Percentiles rank a stretch among this genome's conserved stretches.
phyloP scores from a whole-genome alignment of 1,140 invertebrate species.

The Augochlora pura region DNA sequence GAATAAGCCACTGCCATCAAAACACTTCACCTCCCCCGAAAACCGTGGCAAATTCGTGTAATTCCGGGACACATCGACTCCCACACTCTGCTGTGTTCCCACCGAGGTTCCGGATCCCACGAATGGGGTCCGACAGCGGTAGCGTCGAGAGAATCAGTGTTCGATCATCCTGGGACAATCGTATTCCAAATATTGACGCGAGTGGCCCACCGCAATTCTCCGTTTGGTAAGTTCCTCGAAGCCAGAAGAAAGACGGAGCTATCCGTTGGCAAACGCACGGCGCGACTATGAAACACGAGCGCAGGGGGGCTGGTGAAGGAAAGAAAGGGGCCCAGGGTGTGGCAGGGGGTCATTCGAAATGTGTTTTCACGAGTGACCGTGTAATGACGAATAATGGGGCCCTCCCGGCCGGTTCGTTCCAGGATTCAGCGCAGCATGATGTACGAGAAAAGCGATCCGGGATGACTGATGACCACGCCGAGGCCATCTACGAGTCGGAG shows the following conservation, averaged over 20 bases:
- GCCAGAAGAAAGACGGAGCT: not conserved
- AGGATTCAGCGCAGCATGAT: conserved; percentile 60
- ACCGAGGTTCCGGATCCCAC: not conserved
- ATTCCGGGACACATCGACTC: not conserved
- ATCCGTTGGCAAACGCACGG: not conserved
- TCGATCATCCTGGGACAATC: conserved; percentile 48
- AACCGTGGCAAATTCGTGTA: not conserved
- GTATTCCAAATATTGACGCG: conserved; percentile 65
- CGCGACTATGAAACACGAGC: conserved; percentile 57
- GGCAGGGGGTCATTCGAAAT: conserved; percentile 48
- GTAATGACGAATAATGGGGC: conserved; percentile 79
- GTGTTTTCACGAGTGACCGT: conserved; percentile 77
- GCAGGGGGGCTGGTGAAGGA: not conserved
- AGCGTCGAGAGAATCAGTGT: not conserved
- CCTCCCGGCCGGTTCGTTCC: conserved; percentile 65
- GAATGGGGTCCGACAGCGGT: not conserved
- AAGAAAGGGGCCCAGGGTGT: not conserved
- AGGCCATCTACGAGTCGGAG: conserved; percentile 26
- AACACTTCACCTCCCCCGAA: not conserved
- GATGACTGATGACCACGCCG: conserved; percentile 75
- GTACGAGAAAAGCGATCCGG: conserved; percentile 68
- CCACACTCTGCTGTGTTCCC: not conserved
- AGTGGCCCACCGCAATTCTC: conserved; percentile 32
- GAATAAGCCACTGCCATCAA: not conserved
- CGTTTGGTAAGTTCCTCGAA: conserved; percentile 26